Base-by-base conservation (phyloP, 1,140 invertebrate genomes). In the Formica selysi region DNA sequence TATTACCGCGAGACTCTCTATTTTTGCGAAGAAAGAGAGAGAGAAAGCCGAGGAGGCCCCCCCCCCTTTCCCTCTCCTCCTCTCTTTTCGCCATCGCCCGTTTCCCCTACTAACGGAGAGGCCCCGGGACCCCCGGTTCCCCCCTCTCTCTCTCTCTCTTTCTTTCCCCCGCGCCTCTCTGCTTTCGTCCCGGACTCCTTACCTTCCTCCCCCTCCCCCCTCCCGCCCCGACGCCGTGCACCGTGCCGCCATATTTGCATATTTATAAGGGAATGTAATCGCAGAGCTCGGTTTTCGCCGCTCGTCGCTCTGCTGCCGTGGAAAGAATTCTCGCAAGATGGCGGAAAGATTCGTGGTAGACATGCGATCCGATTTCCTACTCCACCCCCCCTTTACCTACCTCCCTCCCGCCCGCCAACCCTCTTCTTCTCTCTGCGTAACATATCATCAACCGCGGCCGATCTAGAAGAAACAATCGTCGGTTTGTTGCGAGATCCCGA, bases 211-310 rank as follows among this genome's bases (percentile, higher is more conserved):
- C 61, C 61, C 76, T 65, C 44, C 64, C 73, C 73, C 32, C 65
- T 44, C 57, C 32, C 65, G 38, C 57, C 54, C 59, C 67, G 3
- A 70, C 85, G 32, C 29, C 83, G 83, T 79, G 76, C 87, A 87
- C 87, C 91, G 87, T 90, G 86, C 89, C 32, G 88, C 89, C 86
- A 93, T 92, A 95, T 95, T 95, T 94, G 94, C 94, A 95, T 95
- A 95, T 95, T 95, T 95, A 95, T 95, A 95, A 95, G 94, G 93
- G 94, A 95, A 94, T 93, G 94, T 95, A 95, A 95, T 95, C 93
- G 94, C 93, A 93, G 93, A 94, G 90, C 93, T 94, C 90, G 93
- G 92, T 95, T 95, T 94, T 95, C 92, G 93, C 91, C 89, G 93
- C 89, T 93, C 92, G 92, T 92, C 91, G 92, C 85, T 93, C 84